Percentiles rank a stretch among this genome's conserved stretches.
phyloP scores from a whole-genome alignment of 2,797 vertebrate species.

The Pristis pectinata region DNA sequence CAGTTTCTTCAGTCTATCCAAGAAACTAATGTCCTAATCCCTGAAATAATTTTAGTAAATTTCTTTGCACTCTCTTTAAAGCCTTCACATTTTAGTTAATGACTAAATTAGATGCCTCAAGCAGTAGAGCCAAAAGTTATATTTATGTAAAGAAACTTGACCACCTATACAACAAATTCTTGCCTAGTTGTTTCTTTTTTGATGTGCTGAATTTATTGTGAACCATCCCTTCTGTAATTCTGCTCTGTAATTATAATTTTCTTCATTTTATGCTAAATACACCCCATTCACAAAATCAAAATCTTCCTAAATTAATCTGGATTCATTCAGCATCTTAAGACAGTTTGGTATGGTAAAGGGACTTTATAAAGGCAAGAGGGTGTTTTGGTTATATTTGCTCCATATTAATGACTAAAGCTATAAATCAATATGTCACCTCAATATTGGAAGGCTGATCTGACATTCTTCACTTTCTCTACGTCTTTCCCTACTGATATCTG shows the following conservation, averaged over 20 bases:
- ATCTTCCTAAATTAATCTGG: background rate
- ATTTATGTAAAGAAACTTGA: background rate
- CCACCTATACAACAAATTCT: background rate
- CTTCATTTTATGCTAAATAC: background rate
- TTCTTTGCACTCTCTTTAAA: too few relatives aligned
- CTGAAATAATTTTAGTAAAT: too few relatives aligned
- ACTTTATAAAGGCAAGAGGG: background rate
- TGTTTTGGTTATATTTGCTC: background rate
- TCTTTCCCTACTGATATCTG: constrained; percentile 12
- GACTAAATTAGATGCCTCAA: background rate
- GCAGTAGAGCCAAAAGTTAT: background rate
- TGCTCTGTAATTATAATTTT: background rate
- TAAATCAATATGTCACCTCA: background rate
- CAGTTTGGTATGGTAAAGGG: background rate
- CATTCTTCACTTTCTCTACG: background rate
- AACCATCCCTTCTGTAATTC: background rate
- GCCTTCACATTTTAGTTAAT: too few relatives aligned
- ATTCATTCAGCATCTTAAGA: background rate
- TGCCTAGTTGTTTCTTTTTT: background rate
- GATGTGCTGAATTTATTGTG: background rate
- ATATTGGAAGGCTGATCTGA: background rate
- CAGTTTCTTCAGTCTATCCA: too few relatives aligned
- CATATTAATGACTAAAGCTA: background rate
- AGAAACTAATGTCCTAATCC: too few relatives aligned
- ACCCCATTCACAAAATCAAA: background rate